phyloP scores from a whole-genome alignment of 2,113 vertebrate genomes.

The Gobiocypris rarus region DNA sequence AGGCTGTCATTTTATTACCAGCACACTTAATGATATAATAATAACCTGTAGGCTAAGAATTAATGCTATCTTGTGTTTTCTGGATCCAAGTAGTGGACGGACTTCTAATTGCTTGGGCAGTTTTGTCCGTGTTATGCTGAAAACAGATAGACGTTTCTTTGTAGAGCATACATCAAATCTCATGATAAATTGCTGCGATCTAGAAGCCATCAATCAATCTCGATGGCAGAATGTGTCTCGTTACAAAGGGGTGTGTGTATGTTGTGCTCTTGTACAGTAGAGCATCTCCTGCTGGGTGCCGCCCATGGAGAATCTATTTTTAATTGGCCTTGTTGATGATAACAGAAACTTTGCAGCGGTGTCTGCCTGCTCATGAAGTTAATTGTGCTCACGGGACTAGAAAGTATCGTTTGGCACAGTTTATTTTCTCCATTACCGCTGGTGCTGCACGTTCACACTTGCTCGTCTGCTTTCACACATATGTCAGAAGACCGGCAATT shows the following conservation, averaged over 20 bases:
- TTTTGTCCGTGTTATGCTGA: no score
- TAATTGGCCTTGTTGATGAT: slow-evolving; percentile 53
- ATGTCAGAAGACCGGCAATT: slow-evolving; percentile 12
- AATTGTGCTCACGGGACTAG: slow-evolving; percentile 51
- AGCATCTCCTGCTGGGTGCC: slow-evolving; percentile 20
- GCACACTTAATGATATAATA: not conserved
- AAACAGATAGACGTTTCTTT: not conserved
- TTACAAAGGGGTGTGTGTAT: not conserved
- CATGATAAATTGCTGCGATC: slow-evolving; percentile 14
- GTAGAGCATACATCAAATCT: not conserved
- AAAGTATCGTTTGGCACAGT: slow-evolving; percentile 30
- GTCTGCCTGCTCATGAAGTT: slow-evolving; percentile 18
- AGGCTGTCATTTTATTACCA: slow-evolving; percentile 24
- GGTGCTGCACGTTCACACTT: slow-evolving; percentile 29
- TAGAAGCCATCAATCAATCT: slow-evolving; percentile 9
- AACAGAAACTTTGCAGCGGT: slow-evolving; percentile 37
- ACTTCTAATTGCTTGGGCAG: not conserved
- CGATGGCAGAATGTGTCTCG: not conserved
- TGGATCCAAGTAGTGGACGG: not conserved
- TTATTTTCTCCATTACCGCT: slow-evolving; percentile 40
- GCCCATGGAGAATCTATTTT: slow-evolving; percentile 33
- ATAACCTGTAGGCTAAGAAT: not conserved
- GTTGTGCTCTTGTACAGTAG: not conserved
- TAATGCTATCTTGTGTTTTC: not conserved
- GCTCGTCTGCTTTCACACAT: slow-evolving; percentile 7